A percentile compares a stretch with the other conserved stretches of the same genome.
Evolutionary conservation across 2,888 invertebrate species (phyloP).

Genomic region (Notodonta ziczac): DNA sequence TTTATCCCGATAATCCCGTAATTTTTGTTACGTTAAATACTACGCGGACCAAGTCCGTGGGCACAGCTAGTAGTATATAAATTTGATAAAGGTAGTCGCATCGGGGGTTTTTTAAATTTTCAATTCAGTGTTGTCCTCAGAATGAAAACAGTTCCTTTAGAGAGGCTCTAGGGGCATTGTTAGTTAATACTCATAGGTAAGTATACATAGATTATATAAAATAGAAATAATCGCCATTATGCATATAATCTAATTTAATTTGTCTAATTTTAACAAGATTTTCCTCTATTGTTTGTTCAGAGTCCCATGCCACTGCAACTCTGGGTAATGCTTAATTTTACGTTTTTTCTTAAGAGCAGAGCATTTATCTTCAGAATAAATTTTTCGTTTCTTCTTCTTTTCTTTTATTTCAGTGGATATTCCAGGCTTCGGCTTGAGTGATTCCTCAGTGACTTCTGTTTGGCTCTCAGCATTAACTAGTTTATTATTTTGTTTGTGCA

Average conservation of each 20-base stretch:
- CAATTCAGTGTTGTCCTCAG: no score
- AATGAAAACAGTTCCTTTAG: no score
- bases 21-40: no score
- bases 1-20: no score
- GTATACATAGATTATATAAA: no score
- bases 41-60: no score
- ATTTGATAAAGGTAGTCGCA: no score
- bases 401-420: conserved; percentile 20
- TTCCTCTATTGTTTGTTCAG: conserved; percentile 70
- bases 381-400: conserved; percentile 53
- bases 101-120: no score
- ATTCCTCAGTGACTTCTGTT: conserved; percentile 10
- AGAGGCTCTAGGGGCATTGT: no score
- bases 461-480: conserved; percentile 16
- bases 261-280: conserved; percentile 69
- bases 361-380: conserved; percentile 27
- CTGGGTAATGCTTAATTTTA: conserved; percentile 48
- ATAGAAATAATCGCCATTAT: no score
- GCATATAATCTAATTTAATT: background rate
- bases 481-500: conserved; percentile 24
- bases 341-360: conserved; percentile 46
- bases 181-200: no score
- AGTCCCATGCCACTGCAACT: conserved; percentile 66
- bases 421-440: conserved; percentile 17
- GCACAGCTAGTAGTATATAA: no score